Evolutionary conservation across 1,140 invertebrate species (phyloP), one percentile per base, ranked within the genome.

Genomic region (Drosophila lowei): DNA sequence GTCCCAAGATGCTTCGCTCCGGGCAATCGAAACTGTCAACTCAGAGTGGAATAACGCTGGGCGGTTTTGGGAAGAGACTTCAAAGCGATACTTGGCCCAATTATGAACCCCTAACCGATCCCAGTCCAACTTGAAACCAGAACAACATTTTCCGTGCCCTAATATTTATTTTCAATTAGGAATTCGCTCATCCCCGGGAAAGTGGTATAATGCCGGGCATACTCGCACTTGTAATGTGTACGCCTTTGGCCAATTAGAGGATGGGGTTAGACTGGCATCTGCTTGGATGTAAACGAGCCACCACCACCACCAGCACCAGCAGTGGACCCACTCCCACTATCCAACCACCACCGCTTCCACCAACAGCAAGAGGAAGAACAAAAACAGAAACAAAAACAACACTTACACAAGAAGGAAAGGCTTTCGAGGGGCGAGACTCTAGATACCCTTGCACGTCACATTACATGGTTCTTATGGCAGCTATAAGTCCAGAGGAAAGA

Each of bases 161-260:
- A 67, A 70, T 89, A 74, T 84, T 89, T 84, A 72, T 74, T 89
- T 89, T 89, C 85, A 89, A 89, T 89, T 89, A 80, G 68, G 66
- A 70, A 75, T 63, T 75, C 64, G 65, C 60, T 72, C 49, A 56
- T 79, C 53, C 54, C 66, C 38, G 49, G 63, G 48, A 42, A 55
- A 56, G 34, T 38, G 34, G 11, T 11, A 13, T 42, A 41, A 47
- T 34, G 30, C 43, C 11, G 23, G 43, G 48, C n/a, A 44, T 28
- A 67, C 41, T 38, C 34, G 11, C 34, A 38, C 34, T 38, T 38
- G 3, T 38, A 62, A 50, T 67, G 59, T 52, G 68, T 68, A 60
- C 50, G 84, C 70, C 77, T 79, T 83, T 89, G 78, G 66, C 86
- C 72, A 90, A 89, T 89, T 89, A 89, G 81, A 86, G 72, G 77